These are phyloP conservation scores for Torymus aiolomorphi DNA, from an alignment of 2,888 invertebrate species.

Conservation along the genomic window DNA sequence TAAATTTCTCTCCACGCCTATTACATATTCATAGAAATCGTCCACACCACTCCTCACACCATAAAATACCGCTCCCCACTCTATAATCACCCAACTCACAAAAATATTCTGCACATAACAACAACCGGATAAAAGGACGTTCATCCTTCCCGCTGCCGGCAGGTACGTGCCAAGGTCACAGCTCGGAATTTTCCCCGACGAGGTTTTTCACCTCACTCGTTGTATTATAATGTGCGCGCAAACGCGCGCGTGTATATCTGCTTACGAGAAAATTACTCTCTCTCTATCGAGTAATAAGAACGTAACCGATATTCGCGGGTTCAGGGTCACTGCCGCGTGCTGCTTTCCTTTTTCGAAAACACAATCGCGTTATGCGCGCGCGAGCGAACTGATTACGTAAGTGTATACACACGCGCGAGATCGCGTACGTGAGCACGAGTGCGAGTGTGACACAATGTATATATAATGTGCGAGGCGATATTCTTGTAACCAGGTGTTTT, in stretches of 20 bases:
- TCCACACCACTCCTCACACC: too few relatives aligned
- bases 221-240: background rate
- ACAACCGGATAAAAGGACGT: slow-evolving; percentile 41
- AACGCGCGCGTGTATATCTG: background rate
- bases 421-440: background rate
- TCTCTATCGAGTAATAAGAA: slow-evolving; percentile 20
- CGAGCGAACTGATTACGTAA: slow-evolving; percentile 1
- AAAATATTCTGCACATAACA: slow-evolving; percentile 1
- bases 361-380: slow-evolving; percentile 13
- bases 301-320: slow-evolving; percentile 26
- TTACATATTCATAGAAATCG: too few relatives aligned
- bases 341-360: slow-evolving; percentile 15
- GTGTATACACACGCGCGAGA: background rate
- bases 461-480: background rate
- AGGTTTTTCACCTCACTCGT: slow-evolving; percentile 32
- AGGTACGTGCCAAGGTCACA: slow-evolving; percentile 38
- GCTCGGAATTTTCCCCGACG: background rate
- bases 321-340: slow-evolving; percentile 21
- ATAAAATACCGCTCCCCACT: too few relatives aligned
- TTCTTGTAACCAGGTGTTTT: too few relatives aligned
- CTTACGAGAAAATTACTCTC: background rate
- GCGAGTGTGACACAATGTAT: background rate
- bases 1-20: too few relatives aligned
- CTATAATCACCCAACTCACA: background rate
- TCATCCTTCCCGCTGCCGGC: background rate